Evolutionary conservation across 2,797 vertebrate species (phyloP).

Genomic region (Syngnathus acus): DNA sequence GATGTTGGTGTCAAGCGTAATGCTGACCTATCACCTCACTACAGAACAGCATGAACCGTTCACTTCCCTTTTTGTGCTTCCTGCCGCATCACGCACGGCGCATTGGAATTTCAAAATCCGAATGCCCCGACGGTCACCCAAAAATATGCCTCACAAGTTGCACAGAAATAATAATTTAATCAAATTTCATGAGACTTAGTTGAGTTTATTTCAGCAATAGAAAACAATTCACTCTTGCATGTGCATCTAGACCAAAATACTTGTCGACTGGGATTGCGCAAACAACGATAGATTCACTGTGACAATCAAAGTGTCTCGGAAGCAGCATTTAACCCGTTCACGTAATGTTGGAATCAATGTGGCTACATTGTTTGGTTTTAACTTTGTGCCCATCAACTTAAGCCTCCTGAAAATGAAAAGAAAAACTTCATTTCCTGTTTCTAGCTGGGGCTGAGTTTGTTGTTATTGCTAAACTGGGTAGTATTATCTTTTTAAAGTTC

Average conservation of each 20-base stretch:
- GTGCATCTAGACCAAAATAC: not conserved
- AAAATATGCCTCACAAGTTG: not conserved
- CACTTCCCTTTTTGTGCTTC: not conserved
- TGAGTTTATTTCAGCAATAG: not conserved
- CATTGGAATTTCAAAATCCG: not conserved
- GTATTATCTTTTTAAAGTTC: not conserved
- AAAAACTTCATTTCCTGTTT: conserved; percentile 52
- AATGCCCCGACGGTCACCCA: not conserved
- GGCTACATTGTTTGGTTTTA: conserved; percentile 27
- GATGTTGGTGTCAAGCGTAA: not conserved
- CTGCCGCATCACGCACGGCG: not conserved
- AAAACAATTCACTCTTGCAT: not conserved
- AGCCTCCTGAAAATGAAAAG: conserved; percentile 31
- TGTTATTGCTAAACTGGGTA: conserved; percentile 21
- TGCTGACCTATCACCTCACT: not conserved
- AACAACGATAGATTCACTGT: too few relatives aligned
- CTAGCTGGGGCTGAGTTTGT: conserved; percentile 22
- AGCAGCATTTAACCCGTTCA: not conserved
- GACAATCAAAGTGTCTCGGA: not conserved
- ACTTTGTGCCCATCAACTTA: conserved; percentile 15
- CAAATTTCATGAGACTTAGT: not conserved
- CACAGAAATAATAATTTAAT: not conserved
- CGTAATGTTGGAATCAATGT: conserved; percentile 21
- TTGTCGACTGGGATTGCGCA: too few relatives aligned
- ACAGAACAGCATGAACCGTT: not conserved